Conservation (phyloP, 2,797 vertebrate species). For the Gadopsis bispinosus region DNA sequence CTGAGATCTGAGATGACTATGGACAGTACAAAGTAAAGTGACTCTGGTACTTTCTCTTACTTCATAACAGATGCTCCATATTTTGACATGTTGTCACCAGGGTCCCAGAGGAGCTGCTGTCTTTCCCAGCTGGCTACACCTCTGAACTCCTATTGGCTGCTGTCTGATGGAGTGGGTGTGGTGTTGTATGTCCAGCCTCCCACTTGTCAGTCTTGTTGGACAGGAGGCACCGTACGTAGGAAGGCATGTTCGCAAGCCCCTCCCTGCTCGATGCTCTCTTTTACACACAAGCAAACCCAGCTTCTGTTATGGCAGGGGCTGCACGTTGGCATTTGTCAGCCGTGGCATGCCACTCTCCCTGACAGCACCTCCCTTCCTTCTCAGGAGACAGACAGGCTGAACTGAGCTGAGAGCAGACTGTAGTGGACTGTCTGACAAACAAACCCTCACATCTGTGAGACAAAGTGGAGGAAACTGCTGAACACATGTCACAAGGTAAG, state of each 20-base stretch:
- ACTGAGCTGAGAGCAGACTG: slow-evolving; percentile 57
- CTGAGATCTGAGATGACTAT: slow-evolving; percentile 38
- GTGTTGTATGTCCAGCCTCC: slow-evolving; percentile 48
- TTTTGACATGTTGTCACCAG: slow-evolving; percentile 66
- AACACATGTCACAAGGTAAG: slow-evolving; percentile 75
- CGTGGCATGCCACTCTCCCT: slow-evolving; percentile 70
- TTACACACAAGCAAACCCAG: slow-evolving; percentile 68
- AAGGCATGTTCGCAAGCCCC: slow-evolving; percentile 65
- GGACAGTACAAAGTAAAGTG: slow-evolving; percentile 38
- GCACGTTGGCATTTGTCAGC: slow-evolving; percentile 74
- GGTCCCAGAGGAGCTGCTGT: slow-evolving; percentile 47
- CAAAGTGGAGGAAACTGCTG: slow-evolving; percentile 56
- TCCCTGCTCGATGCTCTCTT: slow-evolving; percentile 68
- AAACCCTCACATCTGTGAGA: slow-evolving; percentile 55
- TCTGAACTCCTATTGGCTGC: slow-evolving; percentile 65
- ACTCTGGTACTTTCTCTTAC: slow-evolving; percentile 43
- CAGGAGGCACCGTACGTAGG: slow-evolving; percentile 47
- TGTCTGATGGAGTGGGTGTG: slow-evolving; percentile 50
- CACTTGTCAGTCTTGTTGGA: slow-evolving; percentile 62
- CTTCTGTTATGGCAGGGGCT: slow-evolving; percentile 83
- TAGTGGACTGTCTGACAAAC: slow-evolving; percentile 57
- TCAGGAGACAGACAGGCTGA: slow-evolving; percentile 60
- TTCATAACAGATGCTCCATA: slow-evolving; percentile 54
- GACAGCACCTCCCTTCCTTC: slow-evolving; percentile 64
- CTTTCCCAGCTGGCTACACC: slow-evolving; percentile 34